Evolutionary conservation across 2,797 vertebrate genomes (phyloP).

Genomic region (Phalanger gymnotis): DNA sequence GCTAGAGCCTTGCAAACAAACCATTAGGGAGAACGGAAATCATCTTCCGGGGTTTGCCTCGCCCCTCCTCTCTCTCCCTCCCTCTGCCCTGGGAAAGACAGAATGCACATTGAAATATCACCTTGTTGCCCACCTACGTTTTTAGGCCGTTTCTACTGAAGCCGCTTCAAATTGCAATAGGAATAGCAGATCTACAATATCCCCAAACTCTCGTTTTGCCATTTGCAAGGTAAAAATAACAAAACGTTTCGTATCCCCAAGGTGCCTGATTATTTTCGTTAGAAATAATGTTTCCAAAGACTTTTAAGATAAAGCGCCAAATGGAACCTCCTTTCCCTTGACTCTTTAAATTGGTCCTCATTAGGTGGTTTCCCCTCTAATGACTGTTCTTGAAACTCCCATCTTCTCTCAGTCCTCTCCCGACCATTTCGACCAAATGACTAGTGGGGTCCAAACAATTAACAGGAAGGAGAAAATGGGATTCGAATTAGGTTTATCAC

Average conservation of each 20-base stretch:
- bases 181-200: background rate
- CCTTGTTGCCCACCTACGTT: conserved; percentile 27
- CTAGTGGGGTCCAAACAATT: conserved; percentile 76
- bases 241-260: background rate
- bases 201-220: background rate
- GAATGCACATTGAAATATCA: conserved; percentile 17
- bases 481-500: conserved; percentile 76
- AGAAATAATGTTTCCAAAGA: conserved; percentile 50
- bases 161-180: background rate
- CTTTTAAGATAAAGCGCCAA: conserved; percentile 18
- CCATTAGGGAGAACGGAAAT: background rate
- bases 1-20: conserved; percentile 21
- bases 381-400: conserved; percentile 50
- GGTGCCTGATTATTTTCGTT: conserved; percentile 58
- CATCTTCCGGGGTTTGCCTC: background rate
- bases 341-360: conserved; percentile 19
- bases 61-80: background rate
- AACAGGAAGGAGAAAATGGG: conserved; percentile 79
- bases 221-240: background rate
- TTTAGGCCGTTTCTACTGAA: background rate
- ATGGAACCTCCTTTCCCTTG: background rate
- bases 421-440: conserved; percentile 75
- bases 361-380: conserved; percentile 49
- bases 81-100: background rate
- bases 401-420: conserved; percentile 67